Evolutionary conservation across 2,113 vertebrate genomes (phyloP), one percentile per base, ranked within the genome.

Genomic region (Fregetta grallaria): DNA sequence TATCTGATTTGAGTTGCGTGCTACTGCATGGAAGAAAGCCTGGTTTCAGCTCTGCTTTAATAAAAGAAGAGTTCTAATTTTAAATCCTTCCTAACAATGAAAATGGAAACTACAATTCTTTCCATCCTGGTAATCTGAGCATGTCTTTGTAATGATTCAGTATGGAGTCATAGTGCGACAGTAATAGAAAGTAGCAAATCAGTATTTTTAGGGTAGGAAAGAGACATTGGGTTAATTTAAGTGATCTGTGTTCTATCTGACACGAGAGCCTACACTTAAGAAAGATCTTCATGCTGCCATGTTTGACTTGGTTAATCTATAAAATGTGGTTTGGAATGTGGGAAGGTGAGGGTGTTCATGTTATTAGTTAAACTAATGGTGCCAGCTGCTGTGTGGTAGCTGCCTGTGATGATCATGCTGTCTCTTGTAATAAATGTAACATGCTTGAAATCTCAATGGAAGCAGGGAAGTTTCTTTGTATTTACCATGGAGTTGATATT

Each of bases 321-420:
- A 66, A 70, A 62, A 47, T 73, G 12, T 81, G 17, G 18, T 47
- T 29, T 34, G 30, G 5, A 0, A 0, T 45, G 38, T 6, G 7
- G 72, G 47, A 73, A 38, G 40, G 55, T 34, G 34, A 73, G 27
- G 17, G 2, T 23, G 29, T 45, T 92, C 11, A 1, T 1, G 1
- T 27, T 27, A 2, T 36, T 45, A 27, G 30, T 68, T 92, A 50
- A 49, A n/a, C 22, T 20, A 27, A 55, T 62, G 45, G 12, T 90
- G 40, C 45, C n/a, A 74, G 72, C 68, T 93, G n/a, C 67, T 86
- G n/a, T 34, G 53, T 73, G 53, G 27, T 76, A 66, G 63, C 67
- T 92, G 80, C 59, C 55, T 50, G 38, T 26, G 32, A 5, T 47
- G 83, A 47, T 34, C 13, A 0, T 22, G 29, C 73, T 78, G 55